Evolutionary conservation across 1,140 invertebrate species (phyloP).

Genomic region (Hycleus phaleratus): DNA sequence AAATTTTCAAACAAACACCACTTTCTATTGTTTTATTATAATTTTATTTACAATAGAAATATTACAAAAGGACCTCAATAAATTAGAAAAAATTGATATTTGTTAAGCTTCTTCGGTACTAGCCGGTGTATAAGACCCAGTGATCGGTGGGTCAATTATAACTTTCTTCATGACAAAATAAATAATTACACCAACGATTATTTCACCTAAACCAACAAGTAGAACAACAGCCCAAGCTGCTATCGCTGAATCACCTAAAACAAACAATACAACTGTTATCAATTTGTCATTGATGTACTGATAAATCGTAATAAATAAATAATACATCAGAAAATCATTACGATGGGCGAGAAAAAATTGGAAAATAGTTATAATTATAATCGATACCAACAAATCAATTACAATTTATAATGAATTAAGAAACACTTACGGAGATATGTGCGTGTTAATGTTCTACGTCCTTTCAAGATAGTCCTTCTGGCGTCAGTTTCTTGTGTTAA

Average conservation of each 20-base stretch:
- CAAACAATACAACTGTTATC: conserved; percentile 1
- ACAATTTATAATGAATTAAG: background rate
- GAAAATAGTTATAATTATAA: background rate
- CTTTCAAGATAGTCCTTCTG: conserved; percentile 63
- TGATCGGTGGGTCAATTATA: conserved; percentile 41
- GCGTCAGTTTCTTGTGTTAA: conserved; percentile 60
- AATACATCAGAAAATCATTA: too few relatives aligned
- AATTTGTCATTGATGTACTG: background rate
- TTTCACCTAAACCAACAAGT: conserved; percentile 55
- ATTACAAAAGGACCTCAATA: too few relatives aligned
- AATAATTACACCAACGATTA: conserved; percentile 55
- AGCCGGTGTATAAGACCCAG: conserved; percentile 23
- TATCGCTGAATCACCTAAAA: conserved; percentile 55
- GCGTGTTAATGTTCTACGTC: conserved; percentile 62
- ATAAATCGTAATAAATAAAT: background rate
- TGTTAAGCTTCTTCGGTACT: background rate
- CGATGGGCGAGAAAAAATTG: background rate
- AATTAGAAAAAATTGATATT: too few relatives aligned
- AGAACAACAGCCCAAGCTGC: conserved; percentile 66
- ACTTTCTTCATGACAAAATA: conserved; percentile 60
- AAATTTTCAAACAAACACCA: too few relatives aligned
- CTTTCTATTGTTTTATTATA: too few relatives aligned
- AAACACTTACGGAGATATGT: conserved; percentile 65
- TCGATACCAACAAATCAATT: background rate
- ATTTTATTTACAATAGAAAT: too few relatives aligned